Percentiles rank a stretch among this genome's conserved stretches.
phyloP scores from a whole-genome alignment of 2,888 invertebrate genomes.

The Rapana venosa region DNA sequence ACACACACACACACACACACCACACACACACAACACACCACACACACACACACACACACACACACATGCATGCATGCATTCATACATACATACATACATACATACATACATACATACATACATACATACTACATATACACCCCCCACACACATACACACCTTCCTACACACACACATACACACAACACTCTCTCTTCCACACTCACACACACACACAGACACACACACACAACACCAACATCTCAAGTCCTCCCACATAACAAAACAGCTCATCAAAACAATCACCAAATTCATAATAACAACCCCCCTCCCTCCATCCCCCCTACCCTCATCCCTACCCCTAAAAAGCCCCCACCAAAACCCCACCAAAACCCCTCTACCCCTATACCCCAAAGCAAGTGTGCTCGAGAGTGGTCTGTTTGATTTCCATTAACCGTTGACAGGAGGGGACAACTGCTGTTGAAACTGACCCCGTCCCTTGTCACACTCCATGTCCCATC shows the following conservation, averaged over 20 bases:
- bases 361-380: not conserved
- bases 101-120: not conserved
- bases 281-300: no score
- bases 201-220: not conserved
- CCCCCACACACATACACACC: not conserved
- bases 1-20: slow-evolving; percentile 22
- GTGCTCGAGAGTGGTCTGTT: not conserved
- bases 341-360: not conserved
- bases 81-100: no score
- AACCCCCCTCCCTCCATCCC: no score
- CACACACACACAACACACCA: slow-evolving; percentile 17
- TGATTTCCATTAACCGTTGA: not conserved
- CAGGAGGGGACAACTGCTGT: not conserved
- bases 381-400: not conserved
- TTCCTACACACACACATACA: not conserved
- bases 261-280: no score
- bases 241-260: not conserved
- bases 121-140: not conserved
- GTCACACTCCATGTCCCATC: not conserved
- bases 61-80: not conserved
- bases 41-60: slow-evolving; percentile 19
- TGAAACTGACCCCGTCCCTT: not conserved
- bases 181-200: not conserved
- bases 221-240: not conserved
- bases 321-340: no score